Percentiles rank a stretch among this genome's conserved stretches.
Conservation (phyloP, 2,797 vertebrate genomes). For the Ctenopoma multispine region DNA sequence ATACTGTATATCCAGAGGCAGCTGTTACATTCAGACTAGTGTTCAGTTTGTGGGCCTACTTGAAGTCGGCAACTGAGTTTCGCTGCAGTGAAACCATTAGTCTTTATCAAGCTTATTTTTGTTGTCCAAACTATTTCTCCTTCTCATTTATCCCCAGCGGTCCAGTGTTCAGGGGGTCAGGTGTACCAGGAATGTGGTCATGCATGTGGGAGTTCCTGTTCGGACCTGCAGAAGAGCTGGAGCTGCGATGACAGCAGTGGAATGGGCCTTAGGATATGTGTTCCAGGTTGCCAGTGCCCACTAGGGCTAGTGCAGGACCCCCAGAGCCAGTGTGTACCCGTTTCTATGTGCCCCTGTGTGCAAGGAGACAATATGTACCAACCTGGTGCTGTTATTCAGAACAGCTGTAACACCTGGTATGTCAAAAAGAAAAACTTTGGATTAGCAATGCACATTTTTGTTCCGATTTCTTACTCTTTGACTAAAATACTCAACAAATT, state of each 20-base stretch:
- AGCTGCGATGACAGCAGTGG: constrained; percentile 69
- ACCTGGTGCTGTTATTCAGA: constrained; percentile 75
- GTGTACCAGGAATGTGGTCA: constrained; percentile 88
- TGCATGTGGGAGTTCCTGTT: constrained; percentile 83
- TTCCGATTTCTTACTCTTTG: neutral
- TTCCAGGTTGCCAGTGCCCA: constrained; percentile 90
- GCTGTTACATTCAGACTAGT: neutral
- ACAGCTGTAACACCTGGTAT: constrained; percentile 89
- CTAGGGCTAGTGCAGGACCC: constrained; percentile 84
- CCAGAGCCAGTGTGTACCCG: constrained; percentile 86
- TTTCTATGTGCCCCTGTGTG: constrained; percentile 84
- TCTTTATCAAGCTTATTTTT: neutral
- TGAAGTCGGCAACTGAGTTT: neutral
- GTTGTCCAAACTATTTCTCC: neutral
- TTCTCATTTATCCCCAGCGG: constrained; percentile 69
- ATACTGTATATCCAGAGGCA: neutral
- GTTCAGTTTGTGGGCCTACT: neutral
- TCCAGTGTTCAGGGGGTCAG: constrained; percentile 87
- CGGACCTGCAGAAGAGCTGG: constrained; percentile 74
- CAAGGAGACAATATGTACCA: constrained; percentile 72
- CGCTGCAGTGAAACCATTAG: neutral
- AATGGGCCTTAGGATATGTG: constrained; percentile 73
- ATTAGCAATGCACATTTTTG: neutral
- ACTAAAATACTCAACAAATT: neutral
- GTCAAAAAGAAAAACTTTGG: constrained; percentile 23